phyloP scores from a whole-genome alignment of 2,888 invertebrate genomes.

The Yponomeuta evonymella region DNA sequence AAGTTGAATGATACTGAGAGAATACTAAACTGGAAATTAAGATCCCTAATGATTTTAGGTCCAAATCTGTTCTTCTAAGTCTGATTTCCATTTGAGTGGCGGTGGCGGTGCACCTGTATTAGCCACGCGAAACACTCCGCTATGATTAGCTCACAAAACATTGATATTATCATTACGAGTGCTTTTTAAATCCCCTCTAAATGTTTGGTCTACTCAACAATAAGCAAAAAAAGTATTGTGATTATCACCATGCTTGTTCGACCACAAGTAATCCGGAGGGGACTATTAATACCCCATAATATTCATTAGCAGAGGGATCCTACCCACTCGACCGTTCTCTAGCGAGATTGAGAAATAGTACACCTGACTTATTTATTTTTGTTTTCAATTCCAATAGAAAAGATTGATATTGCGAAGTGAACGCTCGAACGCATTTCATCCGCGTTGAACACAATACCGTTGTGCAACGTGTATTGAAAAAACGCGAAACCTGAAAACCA shows the following conservation, averaged over 20 bases:
- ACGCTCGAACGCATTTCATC: constrained; percentile 34
- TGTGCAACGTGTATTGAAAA: too few relatives aligned
- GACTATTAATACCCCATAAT: constrained; percentile 62
- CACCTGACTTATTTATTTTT: constrained; percentile 61
- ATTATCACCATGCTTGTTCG: constrained; percentile 44
- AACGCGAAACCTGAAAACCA: too few relatives aligned
- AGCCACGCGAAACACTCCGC: constrained; percentile 1
- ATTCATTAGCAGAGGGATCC: constrained; percentile 58
- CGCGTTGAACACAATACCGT: neutral
- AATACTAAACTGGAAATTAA: neutral
- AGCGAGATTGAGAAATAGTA: constrained; percentile 47
- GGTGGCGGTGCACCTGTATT: constrained; percentile 9
- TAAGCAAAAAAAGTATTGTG: constrained; percentile 45
- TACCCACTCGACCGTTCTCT: constrained; percentile 51
- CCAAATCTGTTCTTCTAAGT: neutral
- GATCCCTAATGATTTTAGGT: neutral
- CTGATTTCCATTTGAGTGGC: constrained; percentile 5
- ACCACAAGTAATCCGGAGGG: constrained; percentile 20
- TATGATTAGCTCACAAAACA: neutral
- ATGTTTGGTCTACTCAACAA: constrained; percentile 37
- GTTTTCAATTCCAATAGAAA: constrained; percentile 19
- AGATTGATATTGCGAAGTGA: constrained; percentile 57
- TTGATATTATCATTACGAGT: constrained; percentile 7
- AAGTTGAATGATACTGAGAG: too few relatives aligned
- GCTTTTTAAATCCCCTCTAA: constrained; percentile 25